Conservation (phyloP, 2,113 vertebrate genomes). For the Chascanopsetta lugubris region DNA sequence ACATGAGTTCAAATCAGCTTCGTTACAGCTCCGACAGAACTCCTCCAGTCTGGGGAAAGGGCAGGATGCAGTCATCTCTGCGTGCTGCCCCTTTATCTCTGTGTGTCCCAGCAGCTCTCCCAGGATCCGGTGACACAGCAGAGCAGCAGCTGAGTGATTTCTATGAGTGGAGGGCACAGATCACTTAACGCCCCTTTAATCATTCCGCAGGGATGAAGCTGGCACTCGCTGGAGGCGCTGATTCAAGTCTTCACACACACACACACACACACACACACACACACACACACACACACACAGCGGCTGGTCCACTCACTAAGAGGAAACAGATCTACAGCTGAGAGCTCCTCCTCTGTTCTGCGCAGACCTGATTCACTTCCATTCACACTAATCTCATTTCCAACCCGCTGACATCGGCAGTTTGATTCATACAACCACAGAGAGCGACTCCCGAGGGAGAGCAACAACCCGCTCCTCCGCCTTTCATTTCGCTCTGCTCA, state of each 20-base stretch:
- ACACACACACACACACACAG: too few species aligned
- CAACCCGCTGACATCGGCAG: conserved; percentile 49
- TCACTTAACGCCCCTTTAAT: conserved; percentile 46
- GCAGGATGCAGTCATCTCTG: neutral
- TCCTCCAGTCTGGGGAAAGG: too few species aligned
- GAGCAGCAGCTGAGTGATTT: conserved; percentile 22
- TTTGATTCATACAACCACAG: conserved; percentile 47
- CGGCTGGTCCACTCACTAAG: too few species aligned
- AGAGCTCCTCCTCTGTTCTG: too few species aligned
- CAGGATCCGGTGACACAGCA: neutral
- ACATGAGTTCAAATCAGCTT: too few species aligned
- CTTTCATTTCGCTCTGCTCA: conserved; percentile 55
- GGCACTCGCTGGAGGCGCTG: conserved; percentile 21
- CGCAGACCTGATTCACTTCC: neutral
- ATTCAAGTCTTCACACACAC: conserved; percentile 32
- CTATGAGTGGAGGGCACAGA: conserved; percentile 27
- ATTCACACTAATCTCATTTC: conserved; percentile 56
- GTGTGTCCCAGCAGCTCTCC: neutral
- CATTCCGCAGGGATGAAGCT: conserved; percentile 16
- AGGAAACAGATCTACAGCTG: conserved; percentile 44
- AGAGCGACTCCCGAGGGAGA: conserved; percentile 21
- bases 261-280: too few species aligned
- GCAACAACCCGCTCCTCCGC: conserved; percentile 31
- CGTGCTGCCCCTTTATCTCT: too few species aligned
- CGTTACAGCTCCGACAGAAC: too few species aligned